Conservation (phyloP, 1,140 invertebrate genomes). For the Fragariocoptes setiger region DNA sequence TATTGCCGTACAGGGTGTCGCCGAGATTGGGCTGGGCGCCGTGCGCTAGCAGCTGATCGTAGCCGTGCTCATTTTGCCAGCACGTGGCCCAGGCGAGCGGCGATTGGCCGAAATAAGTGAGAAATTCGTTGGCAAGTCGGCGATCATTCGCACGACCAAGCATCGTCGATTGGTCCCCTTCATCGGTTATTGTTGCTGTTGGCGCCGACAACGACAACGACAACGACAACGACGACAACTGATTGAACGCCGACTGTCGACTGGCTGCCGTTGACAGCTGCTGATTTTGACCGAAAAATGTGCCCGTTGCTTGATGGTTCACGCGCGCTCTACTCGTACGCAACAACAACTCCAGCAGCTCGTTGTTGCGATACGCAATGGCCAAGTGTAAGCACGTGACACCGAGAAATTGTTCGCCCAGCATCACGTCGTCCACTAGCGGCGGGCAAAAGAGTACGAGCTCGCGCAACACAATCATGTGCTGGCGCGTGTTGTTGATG, state of each 20-base stretch:
- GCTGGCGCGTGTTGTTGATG: not conserved
- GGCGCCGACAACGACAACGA: too few relatives aligned
- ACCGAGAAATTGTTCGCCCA: constrained; percentile 17
- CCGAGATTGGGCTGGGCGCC: constrained; percentile 63
- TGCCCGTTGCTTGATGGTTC: constrained; percentile 58
- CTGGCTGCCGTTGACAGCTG: too few relatives aligned
- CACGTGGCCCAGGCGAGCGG: constrained; percentile 85
- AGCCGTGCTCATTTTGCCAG: constrained; percentile 82
- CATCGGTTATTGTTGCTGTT: too few relatives aligned
- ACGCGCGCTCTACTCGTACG: too few relatives aligned
- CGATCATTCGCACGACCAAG: too few relatives aligned
- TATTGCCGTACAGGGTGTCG: constrained; percentile 61
- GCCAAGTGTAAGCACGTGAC: constrained; percentile 77
- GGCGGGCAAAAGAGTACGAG: not conserved
- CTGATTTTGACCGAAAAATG: constrained; percentile 24
- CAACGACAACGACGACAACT: too few relatives aligned
- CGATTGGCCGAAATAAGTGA: constrained; percentile 80
- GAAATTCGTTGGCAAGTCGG: too few relatives aligned
- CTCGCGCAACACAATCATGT: not conserved
- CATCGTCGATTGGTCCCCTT: too few relatives aligned
- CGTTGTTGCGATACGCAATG: constrained; percentile 80
- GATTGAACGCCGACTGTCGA: too few relatives aligned
- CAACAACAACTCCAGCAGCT: constrained; percentile 65
- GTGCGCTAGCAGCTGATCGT: constrained; percentile 64
- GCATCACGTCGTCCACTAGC: constrained; percentile 1